Conservation (phyloP, 2,113 vertebrate genomes). For the Amia ocellicauda region DNA sequence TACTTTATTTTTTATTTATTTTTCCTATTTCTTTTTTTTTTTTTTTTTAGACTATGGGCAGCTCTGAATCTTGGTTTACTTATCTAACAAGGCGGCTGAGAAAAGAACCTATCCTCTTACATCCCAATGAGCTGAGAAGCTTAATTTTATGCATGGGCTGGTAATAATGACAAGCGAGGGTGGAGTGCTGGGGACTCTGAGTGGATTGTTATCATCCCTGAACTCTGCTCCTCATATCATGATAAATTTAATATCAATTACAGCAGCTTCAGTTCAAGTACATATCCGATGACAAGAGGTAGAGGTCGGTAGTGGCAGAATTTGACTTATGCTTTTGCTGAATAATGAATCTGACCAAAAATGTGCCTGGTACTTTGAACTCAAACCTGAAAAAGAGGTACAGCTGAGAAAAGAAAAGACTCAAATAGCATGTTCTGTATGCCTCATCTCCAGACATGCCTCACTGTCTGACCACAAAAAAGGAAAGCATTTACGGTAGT, state of each 20-base stretch:
- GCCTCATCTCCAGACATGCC: no score
- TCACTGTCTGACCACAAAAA: no score
- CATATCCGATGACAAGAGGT: not conserved
- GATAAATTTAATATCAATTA: conserved; percentile 62
- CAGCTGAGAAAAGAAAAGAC: no score
- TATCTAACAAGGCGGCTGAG: conserved; percentile 38
- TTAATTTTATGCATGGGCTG: conserved; percentile 50
- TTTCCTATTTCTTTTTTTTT: not conserved
- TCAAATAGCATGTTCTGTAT: no score
- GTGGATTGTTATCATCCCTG: conserved; percentile 44
- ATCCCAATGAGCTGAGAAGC: conserved; percentile 45
- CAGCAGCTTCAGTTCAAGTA: conserved; percentile 17
- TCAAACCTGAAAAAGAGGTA: no score
- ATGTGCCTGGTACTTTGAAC: no score
- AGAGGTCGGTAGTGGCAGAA: not conserved
- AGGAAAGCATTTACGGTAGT: no score
- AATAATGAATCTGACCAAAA: no score
- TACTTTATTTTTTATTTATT: conserved; percentile 30
- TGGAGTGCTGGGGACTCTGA: conserved; percentile 40
- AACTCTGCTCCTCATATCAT: conserved; percentile 53
- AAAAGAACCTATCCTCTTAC: conserved; percentile 30
- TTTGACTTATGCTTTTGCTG: not conserved
- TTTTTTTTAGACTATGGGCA: conserved; percentile 31
- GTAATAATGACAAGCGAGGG: conserved; percentile 45
- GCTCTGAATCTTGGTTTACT: conserved; percentile 49